These are phyloP conservation scores for Lypha dubia DNA, from an alignment of 2,888 invertebrate genomes.

Conservation along the genomic window DNA sequence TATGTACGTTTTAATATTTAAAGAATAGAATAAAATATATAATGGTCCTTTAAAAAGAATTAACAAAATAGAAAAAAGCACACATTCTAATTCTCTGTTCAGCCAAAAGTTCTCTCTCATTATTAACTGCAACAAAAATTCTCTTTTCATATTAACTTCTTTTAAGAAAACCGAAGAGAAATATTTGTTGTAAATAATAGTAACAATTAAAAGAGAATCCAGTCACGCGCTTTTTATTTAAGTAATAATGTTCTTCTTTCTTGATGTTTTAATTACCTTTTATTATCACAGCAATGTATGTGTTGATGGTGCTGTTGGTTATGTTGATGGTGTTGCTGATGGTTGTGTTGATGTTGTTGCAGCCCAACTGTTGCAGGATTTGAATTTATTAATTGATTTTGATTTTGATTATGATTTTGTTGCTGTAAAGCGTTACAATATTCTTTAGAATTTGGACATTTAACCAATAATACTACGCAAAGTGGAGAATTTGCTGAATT, in stretches of 20 bases:
- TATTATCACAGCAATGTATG: slow-evolving; percentile 72
- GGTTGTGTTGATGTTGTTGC: slow-evolving; percentile 65
- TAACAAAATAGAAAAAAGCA: too few relatives aligned
- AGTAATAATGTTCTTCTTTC: not conserved
- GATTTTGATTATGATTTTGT: slow-evolving; percentile 62
- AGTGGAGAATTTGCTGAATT: slow-evolving; percentile 81
- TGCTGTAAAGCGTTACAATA: slow-evolving; percentile 80
- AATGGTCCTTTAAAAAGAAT: too few relatives aligned
- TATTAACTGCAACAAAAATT: too few relatives aligned
- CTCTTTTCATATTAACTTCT: too few relatives aligned
- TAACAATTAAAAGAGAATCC: not conserved
- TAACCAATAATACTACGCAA: slow-evolving; percentile 83
- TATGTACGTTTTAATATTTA: too few relatives aligned
- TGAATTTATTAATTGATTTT: slow-evolving; percentile 65
- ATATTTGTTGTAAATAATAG: too few relatives aligned
- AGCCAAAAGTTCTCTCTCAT: too few relatives aligned
- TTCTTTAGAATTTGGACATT: slow-evolving; percentile 84
- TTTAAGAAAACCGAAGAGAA: too few relatives aligned
- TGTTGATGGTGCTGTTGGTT: slow-evolving; percentile 70
- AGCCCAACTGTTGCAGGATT: slow-evolving; percentile 51
- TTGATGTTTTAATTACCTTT: slow-evolving; percentile 58
- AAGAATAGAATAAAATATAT: too few relatives aligned
- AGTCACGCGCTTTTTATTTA: not conserved
- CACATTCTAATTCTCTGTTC: too few relatives aligned
- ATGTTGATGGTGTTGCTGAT: slow-evolving; percentile 66